Base-by-base conservation (phyloP, 2,113 vertebrate genomes). In the Scortum barcoo region DNA sequence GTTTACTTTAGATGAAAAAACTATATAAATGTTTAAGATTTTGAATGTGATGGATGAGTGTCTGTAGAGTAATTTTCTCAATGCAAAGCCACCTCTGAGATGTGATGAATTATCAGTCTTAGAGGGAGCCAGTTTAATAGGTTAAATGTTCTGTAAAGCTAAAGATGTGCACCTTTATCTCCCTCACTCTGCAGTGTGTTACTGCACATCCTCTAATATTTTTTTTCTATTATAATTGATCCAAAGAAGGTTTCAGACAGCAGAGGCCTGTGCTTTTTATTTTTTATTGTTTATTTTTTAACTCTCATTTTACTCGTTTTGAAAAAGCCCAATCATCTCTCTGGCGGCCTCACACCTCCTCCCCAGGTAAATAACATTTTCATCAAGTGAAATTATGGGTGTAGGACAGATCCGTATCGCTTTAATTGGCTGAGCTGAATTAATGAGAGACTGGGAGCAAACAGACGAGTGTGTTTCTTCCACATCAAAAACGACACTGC, bases 401-500 rank as follows among this genome's bases (percentile, higher is more conserved):
- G 50, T 30, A 20, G 56, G 54, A 76, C 22, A 84, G 87, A 91
- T 93, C 54, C 7, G 14, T 86, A 85, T 92, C 90, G 26, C 19
- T 81, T 78, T 90, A 87, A 88, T 84, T 80, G 66, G 17, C 60
- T 62, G 13, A 38, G 42, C 2, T 51, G 57, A 71, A 78, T 83
- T 78, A 60, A 78, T 65, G 36, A 22, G 44, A 60, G 3, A 76
- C 71, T 78, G 72, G 68, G 83, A 86, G 76, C 56, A 83, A 80
- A 80, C 65, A 80, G 40, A 48, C 50, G 26, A 66, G 68, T 33
- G 56, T 24, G 17, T 63, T 12, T 36, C 14, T 16, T 67, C 79
- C 82, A 88, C 92, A 89, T 91, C 88, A 91, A 36, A 36, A 86
- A 88, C 72, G 56, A 22, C 24, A 28, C 58, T 63, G 17, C 24